Evolutionary conservation across 2,113 vertebrate species (phyloP).

Genomic region (Baryphthengus martii): DNA sequence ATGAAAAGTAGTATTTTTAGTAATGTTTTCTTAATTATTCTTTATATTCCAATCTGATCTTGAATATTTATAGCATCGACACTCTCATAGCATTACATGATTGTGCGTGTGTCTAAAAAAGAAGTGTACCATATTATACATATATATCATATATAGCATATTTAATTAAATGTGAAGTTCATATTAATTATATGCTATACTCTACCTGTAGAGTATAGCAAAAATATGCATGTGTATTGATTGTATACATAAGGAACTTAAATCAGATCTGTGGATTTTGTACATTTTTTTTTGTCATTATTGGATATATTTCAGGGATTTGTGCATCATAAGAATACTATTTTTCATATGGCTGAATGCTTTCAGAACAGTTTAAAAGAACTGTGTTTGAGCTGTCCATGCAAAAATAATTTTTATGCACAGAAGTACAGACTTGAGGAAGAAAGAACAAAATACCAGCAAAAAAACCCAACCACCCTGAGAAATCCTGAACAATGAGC

Average conservation of each 20-base stretch:
- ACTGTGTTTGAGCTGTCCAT: neutral
- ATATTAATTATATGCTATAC: neutral
- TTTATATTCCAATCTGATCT: neutral
- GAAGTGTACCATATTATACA: neutral
- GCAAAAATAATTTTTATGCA: neutral
- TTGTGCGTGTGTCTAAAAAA: neutral
- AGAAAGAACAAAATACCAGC: neutral
- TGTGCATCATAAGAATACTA: neutral
- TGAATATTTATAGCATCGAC: neutral
- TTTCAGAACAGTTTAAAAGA: neutral
- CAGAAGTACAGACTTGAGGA: neutral
- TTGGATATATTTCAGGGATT: neutral
- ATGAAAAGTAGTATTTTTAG: neutral
- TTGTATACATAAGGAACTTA: neutral
- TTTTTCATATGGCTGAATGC: neutral
- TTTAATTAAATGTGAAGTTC: neutral
- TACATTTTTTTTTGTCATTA: neutral
- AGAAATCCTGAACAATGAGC: neutral
- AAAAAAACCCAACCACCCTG: neutral
- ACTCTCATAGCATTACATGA: neutral
- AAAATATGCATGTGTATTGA: neutral
- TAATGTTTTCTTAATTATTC: neutral
- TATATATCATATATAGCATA: neutral
- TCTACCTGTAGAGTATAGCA: neutral
- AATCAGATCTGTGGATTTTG: neutral